phyloP scores from a whole-genome alignment of 2,888 invertebrate species.

The Antitype chi region DNA sequence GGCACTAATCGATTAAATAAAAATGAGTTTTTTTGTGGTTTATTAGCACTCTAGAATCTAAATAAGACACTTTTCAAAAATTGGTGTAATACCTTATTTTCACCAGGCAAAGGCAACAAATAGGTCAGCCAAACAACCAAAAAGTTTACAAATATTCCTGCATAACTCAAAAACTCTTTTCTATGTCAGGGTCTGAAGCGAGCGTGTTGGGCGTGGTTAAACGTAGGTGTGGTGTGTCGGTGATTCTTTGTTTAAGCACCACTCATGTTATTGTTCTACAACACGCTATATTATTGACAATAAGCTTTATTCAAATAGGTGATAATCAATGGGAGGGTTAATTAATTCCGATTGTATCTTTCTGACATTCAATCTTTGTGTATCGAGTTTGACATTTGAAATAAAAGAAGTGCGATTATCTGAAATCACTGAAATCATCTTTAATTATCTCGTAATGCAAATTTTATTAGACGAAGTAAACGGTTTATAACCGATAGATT shows the following conservation, averaged over 20 bases:
- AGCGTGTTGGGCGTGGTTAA: slow-evolving; percentile 67
- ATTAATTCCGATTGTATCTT: slow-evolving; percentile 32
- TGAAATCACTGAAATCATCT: background rate
- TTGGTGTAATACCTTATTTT: no score
- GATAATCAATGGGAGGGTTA: slow-evolving; percentile 45
- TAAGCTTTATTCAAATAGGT: slow-evolving; percentile 52
- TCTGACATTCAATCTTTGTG: slow-evolving; percentile 15
- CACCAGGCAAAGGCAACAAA: slow-evolving; percentile 19
- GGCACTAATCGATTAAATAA: no score
- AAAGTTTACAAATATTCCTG: slow-evolving; percentile 57
- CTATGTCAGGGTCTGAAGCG: slow-evolving; percentile 69
- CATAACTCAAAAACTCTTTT: slow-evolving; percentile 66
- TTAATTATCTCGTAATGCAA: slow-evolving; percentile 29
- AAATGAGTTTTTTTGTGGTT: no score
- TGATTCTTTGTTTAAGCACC: slow-evolving; percentile 67
- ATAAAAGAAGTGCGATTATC: background rate
- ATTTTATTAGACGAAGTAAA: slow-evolving; percentile 45
- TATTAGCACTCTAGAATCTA: no score
- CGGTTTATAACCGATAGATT: slow-evolving; percentile 18
- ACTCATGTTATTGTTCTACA: slow-evolving; percentile 62
- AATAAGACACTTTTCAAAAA: no score
- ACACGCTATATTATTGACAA: slow-evolving; percentile 65
- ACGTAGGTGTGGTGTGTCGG: slow-evolving; percentile 61
- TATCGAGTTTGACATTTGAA: slow-evolving; percentile 14
- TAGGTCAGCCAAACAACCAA: slow-evolving; percentile 32